phyloP scores from a whole-genome alignment of 2,113 vertebrate genomes.

The Emydocephalus ijimae region DNA sequence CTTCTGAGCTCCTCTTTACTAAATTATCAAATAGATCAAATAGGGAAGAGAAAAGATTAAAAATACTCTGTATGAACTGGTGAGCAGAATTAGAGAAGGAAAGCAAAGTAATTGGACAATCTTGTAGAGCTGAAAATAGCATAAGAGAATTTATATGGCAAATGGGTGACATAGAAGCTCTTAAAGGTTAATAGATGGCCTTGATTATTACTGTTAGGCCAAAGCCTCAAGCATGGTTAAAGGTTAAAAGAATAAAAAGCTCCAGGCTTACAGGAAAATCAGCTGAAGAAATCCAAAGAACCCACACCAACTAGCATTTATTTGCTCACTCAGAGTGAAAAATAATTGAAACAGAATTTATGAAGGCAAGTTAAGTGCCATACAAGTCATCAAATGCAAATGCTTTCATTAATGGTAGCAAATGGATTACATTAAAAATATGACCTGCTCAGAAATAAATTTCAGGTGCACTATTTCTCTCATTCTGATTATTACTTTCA shows the following conservation, averaged over 20 bases:
- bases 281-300: not conserved
- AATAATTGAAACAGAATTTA: not conserved
- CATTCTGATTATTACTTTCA: not conserved
- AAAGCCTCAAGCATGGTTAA: not conserved
- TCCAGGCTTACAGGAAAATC: not conserved
- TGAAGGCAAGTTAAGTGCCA: rapidly evolving
- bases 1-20: not conserved
- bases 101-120: not conserved
- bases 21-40: rapidly evolving
- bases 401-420: not conserved
- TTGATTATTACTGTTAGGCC: not conserved
- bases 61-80: not conserved
- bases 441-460: not conserved
- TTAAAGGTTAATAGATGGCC: not conserved
- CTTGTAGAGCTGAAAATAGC: not conserved
- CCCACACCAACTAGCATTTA: not conserved
- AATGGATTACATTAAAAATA: not conserved
- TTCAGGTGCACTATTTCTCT: not conserved
- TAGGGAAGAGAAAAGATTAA: not conserved
- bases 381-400: not conserved
- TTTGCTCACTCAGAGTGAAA: not conserved
- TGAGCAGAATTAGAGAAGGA: not conserved
- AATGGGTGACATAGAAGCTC: not conserved
- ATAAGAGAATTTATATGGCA: not conserved
- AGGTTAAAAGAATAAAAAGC: not conserved